Base-by-base conservation (phyloP, 2,888 invertebrate species). In the Lagria hirta region DNA sequence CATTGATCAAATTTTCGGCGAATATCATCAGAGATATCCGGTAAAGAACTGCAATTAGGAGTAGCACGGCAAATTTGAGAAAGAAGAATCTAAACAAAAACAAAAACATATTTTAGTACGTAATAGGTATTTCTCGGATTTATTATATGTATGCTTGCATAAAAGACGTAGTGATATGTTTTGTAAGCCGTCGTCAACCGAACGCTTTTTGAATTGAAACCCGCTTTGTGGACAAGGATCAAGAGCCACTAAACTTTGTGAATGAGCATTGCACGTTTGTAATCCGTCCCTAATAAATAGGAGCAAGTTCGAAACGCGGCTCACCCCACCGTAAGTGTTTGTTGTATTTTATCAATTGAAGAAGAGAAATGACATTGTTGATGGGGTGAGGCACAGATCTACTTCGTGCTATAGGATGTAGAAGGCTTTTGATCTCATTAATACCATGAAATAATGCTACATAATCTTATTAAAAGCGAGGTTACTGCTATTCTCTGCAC, bases 1-100 rank as follows among this genome's bases (percentile, higher is more conserved):
- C 95, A 95, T 42, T 88, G 85, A 65, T 95, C 93, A 71, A 95
- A 95, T 68, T 90, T 89, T 45, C 89, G 78, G 14, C 88, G 82
- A 62, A 85, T 81, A 34, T 94, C 94, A 55, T 93, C 93, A 0
- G 85, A 81, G 4, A 87, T 81, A 57, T 90, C 89, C 27, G 81
- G 81, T 29, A 79, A 75, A 28, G 84, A 80, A 2, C 84, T 80
- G 13, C 83, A 81, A 5, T 80, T 75, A 14, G 80, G 76, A 63
- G 83, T 75, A 67, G 83, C 80, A 33, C 92, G 83, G 64, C 90
- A 89, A 48, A 93, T 82, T 62, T 90, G 88, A 48, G 88, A 83
- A 55, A 93, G 75, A 34, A 86, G 82, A 60, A 86, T 79, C 89
- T 89, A 79, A 8, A 75, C 74, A 34, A 36, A 49, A 41, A n/a